Base-by-base conservation (phyloP, 2,888 invertebrate species). In the Perdita meconis region DNA sequence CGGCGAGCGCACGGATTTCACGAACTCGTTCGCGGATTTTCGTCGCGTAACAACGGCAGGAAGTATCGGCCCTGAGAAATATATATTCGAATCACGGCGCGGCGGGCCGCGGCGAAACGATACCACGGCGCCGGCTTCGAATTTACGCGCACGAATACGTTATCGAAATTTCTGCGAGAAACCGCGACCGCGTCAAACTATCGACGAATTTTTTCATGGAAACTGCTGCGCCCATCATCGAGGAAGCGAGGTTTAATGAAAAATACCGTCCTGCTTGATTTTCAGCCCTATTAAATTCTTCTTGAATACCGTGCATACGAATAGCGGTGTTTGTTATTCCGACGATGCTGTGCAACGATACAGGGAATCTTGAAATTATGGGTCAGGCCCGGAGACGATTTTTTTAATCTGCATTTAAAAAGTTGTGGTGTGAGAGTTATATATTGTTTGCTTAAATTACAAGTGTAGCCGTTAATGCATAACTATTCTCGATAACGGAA, bases 131-230 rank as follows among this genome's bases (percentile, higher is more conserved):
- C 30, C 0, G 19, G 24, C 34, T 12, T 10, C 19, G 56, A 40
- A 55, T 60, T 65, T 50, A 64, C 59, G 59, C 30, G 8, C 30
- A 3, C 24, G 61, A 61, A 73, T 67, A 57, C 30, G 30, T 76
- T 73, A 73, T 73, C 66, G 73, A 67, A 77, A 77, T 63, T 74
- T 67, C 57, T 51, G 63, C 24, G 61, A 56, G 16, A 53, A 53
- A 38, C 76, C 60, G 13, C 76, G 19, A 6, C 22, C 30, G 1
- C 38, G 40, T 72, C 53, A 59, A 75, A 42, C 61, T 56, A 42
- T 57, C 50, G 42, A 22, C 16, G 61, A 76, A 57, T 66, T 57
- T 61, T 30, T 61, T 22, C 38, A 12, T 8, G 12, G 10, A 50
- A 44, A n/a, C 22, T 2, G 16, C 22, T 2, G 16, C 13, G 22